A percentile compares a stretch with the other conserved stretches of the same genome.
Conservation (phyloP, 2,888 invertebrate species). For the Pristionchus maxplancki region DNA sequence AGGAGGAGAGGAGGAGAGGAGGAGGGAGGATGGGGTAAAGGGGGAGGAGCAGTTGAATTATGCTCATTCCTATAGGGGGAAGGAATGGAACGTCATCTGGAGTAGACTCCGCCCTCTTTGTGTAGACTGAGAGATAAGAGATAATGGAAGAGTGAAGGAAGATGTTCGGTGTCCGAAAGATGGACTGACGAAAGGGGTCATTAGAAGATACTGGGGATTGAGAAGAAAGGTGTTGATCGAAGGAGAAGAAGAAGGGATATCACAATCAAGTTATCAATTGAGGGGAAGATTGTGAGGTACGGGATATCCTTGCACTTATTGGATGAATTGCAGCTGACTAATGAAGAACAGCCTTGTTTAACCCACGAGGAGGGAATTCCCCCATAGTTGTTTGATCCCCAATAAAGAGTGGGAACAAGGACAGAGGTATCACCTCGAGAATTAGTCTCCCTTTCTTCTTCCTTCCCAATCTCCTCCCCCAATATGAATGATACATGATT, state of each 20-base stretch:
- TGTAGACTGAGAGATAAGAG: background rate
- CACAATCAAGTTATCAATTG: background rate
- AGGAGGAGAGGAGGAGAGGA: no score
- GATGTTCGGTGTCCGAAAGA: background rate
- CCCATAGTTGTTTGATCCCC: conserved; percentile 15
- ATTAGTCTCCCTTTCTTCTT: conserved; percentile 6
- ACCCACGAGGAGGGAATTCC: background rate
- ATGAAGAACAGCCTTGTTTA: conserved; percentile 9
- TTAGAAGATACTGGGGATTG: background rate
- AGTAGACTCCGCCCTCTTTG: conserved; percentile 11
- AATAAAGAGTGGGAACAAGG: conserved; percentile 28
- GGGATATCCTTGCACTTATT: background rate
- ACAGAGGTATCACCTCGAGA: conserved; percentile 17
- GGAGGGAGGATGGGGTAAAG: background rate
- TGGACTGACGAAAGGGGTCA: background rate
- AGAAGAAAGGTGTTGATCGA: background rate
- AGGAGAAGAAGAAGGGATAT: background rate
- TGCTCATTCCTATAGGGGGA: background rate
- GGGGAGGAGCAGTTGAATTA: conserved; percentile 36
- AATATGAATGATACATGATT: conserved; percentile 4
- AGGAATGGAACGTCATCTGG: conserved; percentile 15
- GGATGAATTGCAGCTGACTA: background rate
- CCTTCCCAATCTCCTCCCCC: background rate
- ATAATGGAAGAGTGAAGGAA: conserved; percentile 5
- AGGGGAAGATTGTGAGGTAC: background rate